Evolutionary conservation across 1,140 invertebrate species (phyloP), one percentile per base, ranked within the genome.

Genomic region (Idris sp.): DNA sequence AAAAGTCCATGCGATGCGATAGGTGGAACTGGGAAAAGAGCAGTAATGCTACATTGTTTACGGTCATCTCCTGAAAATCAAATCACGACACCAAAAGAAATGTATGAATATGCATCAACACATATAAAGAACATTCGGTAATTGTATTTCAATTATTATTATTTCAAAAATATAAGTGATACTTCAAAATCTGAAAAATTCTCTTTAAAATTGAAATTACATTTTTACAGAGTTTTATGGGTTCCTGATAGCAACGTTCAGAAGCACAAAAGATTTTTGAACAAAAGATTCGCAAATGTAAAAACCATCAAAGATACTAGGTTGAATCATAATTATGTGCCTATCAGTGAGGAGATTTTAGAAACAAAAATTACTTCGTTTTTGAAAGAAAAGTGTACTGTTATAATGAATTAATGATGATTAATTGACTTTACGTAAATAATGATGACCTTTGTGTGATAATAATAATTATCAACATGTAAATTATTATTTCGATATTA

Each of bases 1-100:
- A 80, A 79, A 69, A 53, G 51, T 30, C 19, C 53, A 5, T 77
- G 75, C 35, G 71, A 77, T 56, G 75, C 71, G 8, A 35, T 79
- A 15, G 72, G 59, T n/a, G 67, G 53, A 13, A 58, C 54, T 28
- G 36, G 72, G 1, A 73, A 76, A 64, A 44, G 73, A 43, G 8
- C 11, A 46, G 73, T 69, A 7, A 53, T 38, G 19, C 43, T 40
- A 40, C 48, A 69, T 38, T 61, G 59, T 25, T 25, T 75, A 4
- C 26, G 58, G 56, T 48, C 71, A 28, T 9, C 65, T 16, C 36
- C 44, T 5, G 48, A 41, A 1, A 51, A 53, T 25, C 44, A 64
- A 54, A 64, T 72, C 25, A 43, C 36, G 0, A 62, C 44, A 8
- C 30, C 68, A 13, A 43, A 33, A 41, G 59, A 43, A 10, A 51